Evolutionary conservation across 2,888 invertebrate species (phyloP), one percentile per base, ranked within the genome.

Genomic region (Heliconius ismenius): DNA sequence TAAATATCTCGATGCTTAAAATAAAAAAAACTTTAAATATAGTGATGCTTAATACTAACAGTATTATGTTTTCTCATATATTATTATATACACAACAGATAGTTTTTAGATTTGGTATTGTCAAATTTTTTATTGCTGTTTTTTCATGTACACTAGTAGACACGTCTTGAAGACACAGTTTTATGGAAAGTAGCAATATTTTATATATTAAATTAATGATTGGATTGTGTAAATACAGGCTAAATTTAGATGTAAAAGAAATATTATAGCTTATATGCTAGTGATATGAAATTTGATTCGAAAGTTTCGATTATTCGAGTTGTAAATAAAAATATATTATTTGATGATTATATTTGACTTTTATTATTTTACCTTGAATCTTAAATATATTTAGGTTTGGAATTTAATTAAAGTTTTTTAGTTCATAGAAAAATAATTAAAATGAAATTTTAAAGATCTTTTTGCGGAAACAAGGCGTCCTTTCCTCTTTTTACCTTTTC

Each of bases 261-360:
- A 82, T 78, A 70, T 70, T 58, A 83, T 86, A 84, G 84, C 82
- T 80, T 82, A 82, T 84, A 83, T 81, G 83, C 83, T 85, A 84
- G 84, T 82, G 82, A 81, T 84, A 84, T 82, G 78, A 83, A 83
- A 83, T 81, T 83, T 82, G 87, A 89, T 88, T 88, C 87, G 88
- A 89, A 89, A 89, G 86, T 87, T 87, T 89, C 88, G 83, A 85
- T 83, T 90, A 91, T 90, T 90, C 88, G 89, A 91, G 87, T 85
- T 92, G 93, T 93, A 93, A 91, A 93, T 93, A 93, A 92, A 85
- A 92, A 91, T 92, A 93, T 92, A 92, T 91, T 91, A 92, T 92
- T 92, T 92, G 89, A 91, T 86, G 88, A 90, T 87, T 83, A 88
- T 83, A 79, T 73, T 81, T 76, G 83, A 84, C 84, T 87, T 87